Evolutionary conservation across 2,888 invertebrate species (phyloP).

Genomic region (Ctenicera cuprea): DNA sequence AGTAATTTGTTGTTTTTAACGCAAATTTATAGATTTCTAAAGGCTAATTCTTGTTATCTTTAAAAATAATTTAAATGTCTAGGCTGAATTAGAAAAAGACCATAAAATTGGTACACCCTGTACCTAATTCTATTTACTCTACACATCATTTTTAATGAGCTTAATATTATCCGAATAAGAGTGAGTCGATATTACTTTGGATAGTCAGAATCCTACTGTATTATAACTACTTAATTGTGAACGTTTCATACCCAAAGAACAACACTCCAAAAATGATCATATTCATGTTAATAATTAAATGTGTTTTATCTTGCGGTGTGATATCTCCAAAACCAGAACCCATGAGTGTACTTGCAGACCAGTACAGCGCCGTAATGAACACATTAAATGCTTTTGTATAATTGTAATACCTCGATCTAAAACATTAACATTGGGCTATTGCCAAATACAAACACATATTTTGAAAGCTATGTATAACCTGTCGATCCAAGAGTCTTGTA

Average conservation of each 20-base stretch:
- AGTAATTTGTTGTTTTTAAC: no score
- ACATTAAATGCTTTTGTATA: conserved; percentile 53
- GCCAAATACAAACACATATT: neutral
- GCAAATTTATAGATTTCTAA: no score
- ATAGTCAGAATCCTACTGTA: no score
- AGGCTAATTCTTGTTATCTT: no score
- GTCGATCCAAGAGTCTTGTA: conserved; percentile 58
- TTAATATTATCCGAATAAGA: no score
- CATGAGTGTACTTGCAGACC: conserved; percentile 50
- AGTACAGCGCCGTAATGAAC: conserved; percentile 54
- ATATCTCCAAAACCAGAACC: conserved; percentile 56
- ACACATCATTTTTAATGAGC: no score
- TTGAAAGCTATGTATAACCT: conserved; percentile 35
- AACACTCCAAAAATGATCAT: conserved; percentile 52
- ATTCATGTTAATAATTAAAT: conserved; percentile 47
- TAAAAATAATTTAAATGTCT: no score
- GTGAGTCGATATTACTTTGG: no score
- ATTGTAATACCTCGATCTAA: conserved; percentile 54
- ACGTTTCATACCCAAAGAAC: conserved; percentile 51
- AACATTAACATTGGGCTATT: conserved; percentile 2
- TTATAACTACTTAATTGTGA: no score
- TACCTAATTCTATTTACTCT: no score
- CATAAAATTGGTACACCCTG: no score
- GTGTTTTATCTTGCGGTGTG: conserved; percentile 48
- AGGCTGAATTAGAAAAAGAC: no score